Evolutionary conservation across 2,797 vertebrate species (phyloP).

Genomic region (Otolemur crassicaudatus): DNA sequence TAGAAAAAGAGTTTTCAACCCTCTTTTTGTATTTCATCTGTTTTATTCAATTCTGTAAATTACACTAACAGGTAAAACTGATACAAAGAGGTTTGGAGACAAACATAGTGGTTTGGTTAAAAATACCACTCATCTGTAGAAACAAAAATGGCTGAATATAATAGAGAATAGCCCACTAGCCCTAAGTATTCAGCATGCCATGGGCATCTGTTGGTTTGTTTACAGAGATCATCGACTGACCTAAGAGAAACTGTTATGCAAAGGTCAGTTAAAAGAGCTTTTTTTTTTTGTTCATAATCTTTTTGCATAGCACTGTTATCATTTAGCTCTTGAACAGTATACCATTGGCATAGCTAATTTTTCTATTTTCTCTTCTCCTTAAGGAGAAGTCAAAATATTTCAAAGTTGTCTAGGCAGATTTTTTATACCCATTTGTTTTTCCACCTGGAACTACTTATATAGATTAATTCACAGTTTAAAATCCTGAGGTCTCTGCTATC

Average conservation of each 20-base stretch:
- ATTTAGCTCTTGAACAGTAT: background rate
- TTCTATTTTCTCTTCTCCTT: background rate
- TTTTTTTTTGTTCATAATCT: background rate
- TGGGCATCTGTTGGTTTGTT: background rate
- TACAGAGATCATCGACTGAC: background rate
- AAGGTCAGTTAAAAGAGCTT: background rate
- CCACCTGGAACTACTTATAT: background rate
- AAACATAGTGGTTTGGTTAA: background rate
- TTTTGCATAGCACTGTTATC: background rate
- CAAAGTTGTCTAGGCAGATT: background rate
- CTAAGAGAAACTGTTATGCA: background rate
- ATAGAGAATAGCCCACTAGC: background rate
- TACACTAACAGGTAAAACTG: background rate
- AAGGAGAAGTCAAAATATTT: background rate
- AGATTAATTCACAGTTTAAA: conserved; percentile 12
- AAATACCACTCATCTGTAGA: background rate
- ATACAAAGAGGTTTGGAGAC: background rate
- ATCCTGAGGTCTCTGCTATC: background rate
- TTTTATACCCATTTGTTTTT: background rate
- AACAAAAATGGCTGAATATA: background rate
- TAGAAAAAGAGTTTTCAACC: background rate
- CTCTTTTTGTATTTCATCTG: background rate
- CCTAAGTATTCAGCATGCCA: background rate
- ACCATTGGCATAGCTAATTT: background rate
- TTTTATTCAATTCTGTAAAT: background rate